Conservation (phyloP, 2,888 invertebrate species). For the Linyphia triangularis region DNA sequence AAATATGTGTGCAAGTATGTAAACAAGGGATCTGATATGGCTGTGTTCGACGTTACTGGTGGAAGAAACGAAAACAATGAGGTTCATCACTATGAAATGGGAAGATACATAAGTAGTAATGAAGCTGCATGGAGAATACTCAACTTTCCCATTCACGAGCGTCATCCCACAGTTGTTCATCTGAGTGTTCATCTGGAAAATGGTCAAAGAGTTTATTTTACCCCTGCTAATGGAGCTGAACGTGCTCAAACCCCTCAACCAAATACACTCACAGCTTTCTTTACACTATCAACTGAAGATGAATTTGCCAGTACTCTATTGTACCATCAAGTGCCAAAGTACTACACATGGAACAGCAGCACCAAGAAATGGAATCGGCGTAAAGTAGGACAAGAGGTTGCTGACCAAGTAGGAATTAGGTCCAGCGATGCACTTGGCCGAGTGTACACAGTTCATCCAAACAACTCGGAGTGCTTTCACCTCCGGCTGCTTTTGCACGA, state of each 20-base stretch:
- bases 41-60: too few relatives aligned
- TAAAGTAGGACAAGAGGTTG: not conserved
- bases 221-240: not conserved
- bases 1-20: too few relatives aligned
- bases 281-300: not conserved
- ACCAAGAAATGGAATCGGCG: not conserved
- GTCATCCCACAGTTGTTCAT: not conserved
- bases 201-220: conserved; percentile 27
- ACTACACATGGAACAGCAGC: not conserved
- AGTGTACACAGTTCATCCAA: conserved; percentile 42
- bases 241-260: not conserved
- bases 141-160: too few relatives aligned
- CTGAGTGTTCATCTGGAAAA: conserved; percentile 24
- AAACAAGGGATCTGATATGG: too few relatives aligned
- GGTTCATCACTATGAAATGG: too few relatives aligned
- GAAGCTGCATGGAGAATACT: too few relatives aligned
- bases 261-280: not conserved
- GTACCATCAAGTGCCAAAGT: conserved; percentile 12
- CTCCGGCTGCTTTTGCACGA: conserved; percentile 7
- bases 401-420: not conserved
- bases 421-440: not conserved
- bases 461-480: conserved; percentile 26
- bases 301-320: not conserved
- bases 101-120: too few relatives aligned
- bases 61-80: too few relatives aligned